Conservation (phyloP, 2,113 vertebrate species). For the Galeopterus variegatus region DNA sequence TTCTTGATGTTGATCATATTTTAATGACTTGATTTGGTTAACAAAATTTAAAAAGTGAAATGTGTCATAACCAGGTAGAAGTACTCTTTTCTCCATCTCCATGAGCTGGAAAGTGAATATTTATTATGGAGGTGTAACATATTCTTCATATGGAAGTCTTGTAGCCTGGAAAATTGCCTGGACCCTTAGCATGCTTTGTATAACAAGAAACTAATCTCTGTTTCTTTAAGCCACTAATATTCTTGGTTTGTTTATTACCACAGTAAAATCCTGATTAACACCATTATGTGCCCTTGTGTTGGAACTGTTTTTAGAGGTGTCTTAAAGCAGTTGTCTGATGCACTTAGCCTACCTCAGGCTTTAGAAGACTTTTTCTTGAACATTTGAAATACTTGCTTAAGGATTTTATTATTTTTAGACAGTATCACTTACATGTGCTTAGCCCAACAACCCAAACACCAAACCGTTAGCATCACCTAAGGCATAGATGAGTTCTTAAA, state of each 20-base stretch:
- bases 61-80: background rate
- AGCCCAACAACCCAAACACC: background rate
- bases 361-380: background rate
- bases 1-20: background rate
- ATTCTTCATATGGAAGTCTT: background rate
- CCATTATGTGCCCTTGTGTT: background rate
- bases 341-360: background rate
- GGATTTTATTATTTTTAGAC: slow-evolving; percentile 7
- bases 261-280: background rate
- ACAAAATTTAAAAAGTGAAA: background rate
- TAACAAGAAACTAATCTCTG: background rate
- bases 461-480: background rate
- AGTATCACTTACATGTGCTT: background rate
- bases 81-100: background rate
- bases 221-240: background rate
- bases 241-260: background rate
- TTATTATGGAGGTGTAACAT: background rate
- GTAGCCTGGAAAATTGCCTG: background rate
- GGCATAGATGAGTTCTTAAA: background rate
- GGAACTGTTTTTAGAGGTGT: background rate
- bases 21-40: background rate
- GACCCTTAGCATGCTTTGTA: background rate
- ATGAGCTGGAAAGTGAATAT: background rate
- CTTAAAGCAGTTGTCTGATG: background rate
- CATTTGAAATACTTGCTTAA: background rate